Conservation (phyloP, 2,797 vertebrate genomes). For the Poeciliopsis gracilis region DNA sequence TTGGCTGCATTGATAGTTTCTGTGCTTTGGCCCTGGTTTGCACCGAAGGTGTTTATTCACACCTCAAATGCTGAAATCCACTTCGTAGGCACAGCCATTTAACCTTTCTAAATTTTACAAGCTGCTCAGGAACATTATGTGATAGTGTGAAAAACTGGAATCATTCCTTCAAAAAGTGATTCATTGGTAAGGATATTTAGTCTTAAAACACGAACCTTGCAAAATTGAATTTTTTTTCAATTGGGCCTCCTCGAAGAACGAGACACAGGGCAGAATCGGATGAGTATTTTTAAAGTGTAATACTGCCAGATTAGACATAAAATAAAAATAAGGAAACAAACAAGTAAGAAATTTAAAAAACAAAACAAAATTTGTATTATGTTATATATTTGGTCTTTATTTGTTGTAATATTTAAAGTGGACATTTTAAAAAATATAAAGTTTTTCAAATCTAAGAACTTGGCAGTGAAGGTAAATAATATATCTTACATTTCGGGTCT, state of each 20-base stretch:
- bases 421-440: background rate
- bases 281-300: background rate
- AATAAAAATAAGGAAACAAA: background rate
- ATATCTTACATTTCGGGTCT: background rate
- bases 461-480: background rate
- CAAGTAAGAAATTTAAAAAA: background rate
- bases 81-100: background rate
- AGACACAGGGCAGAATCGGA: background rate
- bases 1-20: background rate
- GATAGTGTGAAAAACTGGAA: background rate
- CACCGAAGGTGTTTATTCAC: background rate
- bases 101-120: background rate
- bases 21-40: background rate
- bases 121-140: background rate
- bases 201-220: background rate
- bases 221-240: background rate
- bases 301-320: background rate
- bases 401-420: background rate
- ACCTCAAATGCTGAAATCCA: background rate
- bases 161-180: background rate
- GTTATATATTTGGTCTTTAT: background rate
- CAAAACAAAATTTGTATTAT: background rate
- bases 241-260: background rate
- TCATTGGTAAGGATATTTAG: background rate
- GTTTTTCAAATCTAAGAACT: background rate